phyloP scores from a whole-genome alignment of 2,888 invertebrate genomes.

The Melieria omissa region DNA sequence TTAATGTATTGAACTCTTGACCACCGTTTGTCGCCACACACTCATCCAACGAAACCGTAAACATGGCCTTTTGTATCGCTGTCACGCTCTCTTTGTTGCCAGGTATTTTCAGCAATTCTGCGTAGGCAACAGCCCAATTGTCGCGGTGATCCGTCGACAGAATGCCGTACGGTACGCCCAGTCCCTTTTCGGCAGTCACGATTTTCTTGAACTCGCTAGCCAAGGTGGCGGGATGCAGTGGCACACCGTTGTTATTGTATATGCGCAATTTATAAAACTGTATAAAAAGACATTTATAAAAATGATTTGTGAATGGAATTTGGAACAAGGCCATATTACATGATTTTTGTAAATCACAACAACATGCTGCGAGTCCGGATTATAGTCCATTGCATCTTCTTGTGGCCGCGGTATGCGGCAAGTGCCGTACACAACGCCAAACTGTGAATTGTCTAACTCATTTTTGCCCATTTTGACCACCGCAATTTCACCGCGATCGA shows the following conservation, averaged over 20 bases:
- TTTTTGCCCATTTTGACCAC: slow-evolving; percentile 81
- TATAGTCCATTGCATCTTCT: slow-evolving; percentile 75
- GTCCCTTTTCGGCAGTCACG: slow-evolving; percentile 67
- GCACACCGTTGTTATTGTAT: slow-evolving; percentile 70
- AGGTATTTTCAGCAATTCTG: slow-evolving; percentile 70
- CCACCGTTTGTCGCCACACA: slow-evolving; percentile 62
- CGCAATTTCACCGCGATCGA: slow-evolving; percentile 70
- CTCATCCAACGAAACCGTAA: slow-evolving; percentile 83
- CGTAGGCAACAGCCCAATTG: slow-evolving; percentile 81
- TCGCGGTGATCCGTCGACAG: slow-evolving; percentile 85
- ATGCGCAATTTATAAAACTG: slow-evolving; percentile 75
- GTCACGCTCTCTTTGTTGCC: slow-evolving; percentile 71
- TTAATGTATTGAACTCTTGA: slow-evolving; percentile 69
- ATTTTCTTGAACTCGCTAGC: slow-evolving; percentile 70
- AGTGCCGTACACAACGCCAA: slow-evolving; percentile 89
- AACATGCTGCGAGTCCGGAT: slow-evolving; percentile 76
- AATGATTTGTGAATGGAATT: not conserved
- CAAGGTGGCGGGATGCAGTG: slow-evolving; percentile 75
- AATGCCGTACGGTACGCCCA: slow-evolving; percentile 75
- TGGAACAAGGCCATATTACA: slow-evolving; percentile 68
- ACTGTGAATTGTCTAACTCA: slow-evolving; percentile 92
- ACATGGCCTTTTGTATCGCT: slow-evolving; percentile 80
- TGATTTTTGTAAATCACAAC: slow-evolving; percentile 86
- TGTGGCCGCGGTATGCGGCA: slow-evolving; percentile 80
- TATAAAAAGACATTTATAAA: slow-evolving; percentile 1